Percentiles rank a stretch among this genome's conserved stretches.
Evolutionary conservation across 2,113 vertebrate species (phyloP).

Genomic region (Xenopus borealis): DNA sequence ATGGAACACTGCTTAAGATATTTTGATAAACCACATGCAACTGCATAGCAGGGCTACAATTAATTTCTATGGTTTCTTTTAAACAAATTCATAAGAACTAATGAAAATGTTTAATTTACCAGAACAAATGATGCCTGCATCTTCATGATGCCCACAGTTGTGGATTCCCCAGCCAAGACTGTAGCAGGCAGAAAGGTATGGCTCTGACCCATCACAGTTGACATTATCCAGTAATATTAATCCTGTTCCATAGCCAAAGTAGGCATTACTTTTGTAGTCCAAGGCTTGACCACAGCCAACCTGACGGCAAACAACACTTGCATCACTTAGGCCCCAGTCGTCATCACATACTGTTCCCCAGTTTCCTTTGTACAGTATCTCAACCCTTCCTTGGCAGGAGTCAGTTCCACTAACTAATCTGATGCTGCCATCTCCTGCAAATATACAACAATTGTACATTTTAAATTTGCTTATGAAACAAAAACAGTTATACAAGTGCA

Average conservation of each 20-base stretch:
- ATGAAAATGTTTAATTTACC: constrained; percentile 58
- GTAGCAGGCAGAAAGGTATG: constrained; percentile 69
- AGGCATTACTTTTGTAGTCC: constrained; percentile 76
- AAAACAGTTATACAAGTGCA: too few species aligned
- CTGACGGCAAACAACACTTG: constrained; percentile 86
- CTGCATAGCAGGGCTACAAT: too few species aligned
- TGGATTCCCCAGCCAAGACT: constrained; percentile 92
- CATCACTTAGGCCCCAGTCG: constrained; percentile 81
- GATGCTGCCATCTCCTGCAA: constrained; percentile 79
- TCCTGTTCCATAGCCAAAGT: constrained; percentile 85
- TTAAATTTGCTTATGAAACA: too few species aligned
- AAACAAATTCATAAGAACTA: too few species aligned
- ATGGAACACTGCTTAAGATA: too few species aligned
- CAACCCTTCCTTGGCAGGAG: constrained; percentile 85
- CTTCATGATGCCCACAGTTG: constrained; percentile 95
- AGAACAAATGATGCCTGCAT: constrained; percentile 83
- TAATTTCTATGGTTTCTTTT: too few species aligned
- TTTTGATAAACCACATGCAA: too few species aligned
- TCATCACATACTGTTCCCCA: constrained; percentile 97
- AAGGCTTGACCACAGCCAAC: constrained; percentile 76
- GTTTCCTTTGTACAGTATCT: constrained; percentile 79
- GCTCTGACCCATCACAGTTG: constrained; percentile 78
- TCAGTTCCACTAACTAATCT: constrained; percentile 74
- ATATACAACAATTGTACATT: constrained; percentile 8
- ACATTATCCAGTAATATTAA: constrained; percentile 89